These are phyloP conservation scores for Neodiprion lecontei DNA, from an alignment of 1,140 invertebrate genomes.

Conservation along the genomic window DNA sequence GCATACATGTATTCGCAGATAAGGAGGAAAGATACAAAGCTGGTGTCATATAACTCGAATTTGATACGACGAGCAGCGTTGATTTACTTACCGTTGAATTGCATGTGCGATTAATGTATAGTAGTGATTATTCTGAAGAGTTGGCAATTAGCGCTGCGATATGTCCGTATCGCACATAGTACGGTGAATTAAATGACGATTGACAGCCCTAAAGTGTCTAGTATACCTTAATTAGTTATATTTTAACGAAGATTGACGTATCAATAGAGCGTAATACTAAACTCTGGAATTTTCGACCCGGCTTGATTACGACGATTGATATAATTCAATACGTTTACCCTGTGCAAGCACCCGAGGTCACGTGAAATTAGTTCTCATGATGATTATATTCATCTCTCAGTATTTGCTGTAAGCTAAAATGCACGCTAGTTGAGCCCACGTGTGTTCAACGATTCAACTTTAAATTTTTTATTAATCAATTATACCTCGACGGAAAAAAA, in stretches of 20 bases:
- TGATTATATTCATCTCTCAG: no score
- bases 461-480: no score
- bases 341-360: no score
- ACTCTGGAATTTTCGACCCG: not conserved
- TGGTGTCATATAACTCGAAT: not conserved
- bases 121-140: not conserved
- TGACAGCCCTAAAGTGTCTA: not conserved
- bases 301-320: not conserved
- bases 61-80: not conserved
- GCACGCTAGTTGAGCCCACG: no score
- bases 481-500: no score
- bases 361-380: no score
- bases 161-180: no score
- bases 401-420: no score
- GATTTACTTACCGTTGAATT: not conserved
- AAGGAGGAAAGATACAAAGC: not conserved
- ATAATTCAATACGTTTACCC: not conserved
- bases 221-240: not conserved
- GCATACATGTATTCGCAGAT: not conserved
- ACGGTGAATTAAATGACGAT: slow-evolving; percentile 7
- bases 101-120: not conserved
- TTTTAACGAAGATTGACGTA: slow-evolving; percentile 7
- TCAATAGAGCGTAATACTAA: not conserved
- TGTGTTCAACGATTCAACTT: no score
- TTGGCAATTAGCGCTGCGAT: not conserved